phyloP scores from a whole-genome alignment of 2,113 vertebrate genomes.

The Psophia crepitans region DNA sequence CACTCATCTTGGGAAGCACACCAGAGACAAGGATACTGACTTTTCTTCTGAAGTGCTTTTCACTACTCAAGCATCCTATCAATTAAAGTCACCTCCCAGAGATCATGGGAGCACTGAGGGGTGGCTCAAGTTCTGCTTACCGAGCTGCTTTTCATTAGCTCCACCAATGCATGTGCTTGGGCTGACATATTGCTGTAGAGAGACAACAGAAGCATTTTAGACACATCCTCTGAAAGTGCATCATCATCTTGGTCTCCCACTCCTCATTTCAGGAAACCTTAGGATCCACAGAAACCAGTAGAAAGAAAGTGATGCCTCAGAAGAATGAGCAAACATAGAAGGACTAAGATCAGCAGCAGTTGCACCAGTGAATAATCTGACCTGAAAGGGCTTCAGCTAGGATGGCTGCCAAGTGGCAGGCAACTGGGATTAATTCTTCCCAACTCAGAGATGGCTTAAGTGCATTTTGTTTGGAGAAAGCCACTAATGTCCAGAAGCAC shows the following conservation, averaged over 20 bases:
- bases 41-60: neutral
- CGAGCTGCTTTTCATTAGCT: conserved; percentile 75
- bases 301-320: neutral
- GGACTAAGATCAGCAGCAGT: neutral
- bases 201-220: neutral
- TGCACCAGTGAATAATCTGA: neutral
- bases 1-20: neutral
- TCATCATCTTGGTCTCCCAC: neutral
- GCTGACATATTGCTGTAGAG: conserved; percentile 77
- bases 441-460: neutral
- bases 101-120: accelerated
- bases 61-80: neutral
- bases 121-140: conserved; percentile 71
- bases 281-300: neutral
- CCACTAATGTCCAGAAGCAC: neutral
- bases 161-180: conserved; percentile 79
- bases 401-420: neutral
- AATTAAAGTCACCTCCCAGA: neutral
- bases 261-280: neutral
- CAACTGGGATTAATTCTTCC: neutral
- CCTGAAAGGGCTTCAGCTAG: neutral
- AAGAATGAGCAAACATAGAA: neutral
- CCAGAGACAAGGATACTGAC: neutral
- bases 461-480: neutral
- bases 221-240: neutral